These are phyloP conservation scores for Phalacrocorax aristotelis DNA, from an alignment of 2,113 vertebrate genomes.

Conservation along the genomic window DNA sequence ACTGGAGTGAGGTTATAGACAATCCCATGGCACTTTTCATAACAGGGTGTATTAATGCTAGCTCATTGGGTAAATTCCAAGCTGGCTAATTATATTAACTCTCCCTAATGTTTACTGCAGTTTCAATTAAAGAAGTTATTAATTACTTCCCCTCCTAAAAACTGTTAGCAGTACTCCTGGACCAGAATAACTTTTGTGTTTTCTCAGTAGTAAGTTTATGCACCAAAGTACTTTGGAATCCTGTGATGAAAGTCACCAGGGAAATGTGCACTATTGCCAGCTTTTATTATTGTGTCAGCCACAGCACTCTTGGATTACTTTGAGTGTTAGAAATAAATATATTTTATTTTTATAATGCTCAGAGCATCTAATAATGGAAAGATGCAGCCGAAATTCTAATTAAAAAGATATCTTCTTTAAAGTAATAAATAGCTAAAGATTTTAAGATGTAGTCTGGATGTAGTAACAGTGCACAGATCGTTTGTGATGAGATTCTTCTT, in stretches of 20 bases:
- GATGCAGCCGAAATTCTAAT: background rate
- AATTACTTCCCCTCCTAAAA: constrained; percentile 29
- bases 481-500: background rate
- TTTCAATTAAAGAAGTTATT: constrained; percentile 59
- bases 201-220: background rate
- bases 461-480: background rate
- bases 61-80: constrained; percentile 22
- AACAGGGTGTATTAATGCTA: background rate
- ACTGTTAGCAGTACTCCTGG: background rate
- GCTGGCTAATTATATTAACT: constrained; percentile 24
- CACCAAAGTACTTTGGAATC: background rate
- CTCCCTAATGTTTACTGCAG: constrained; percentile 4
- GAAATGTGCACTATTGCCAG: background rate
- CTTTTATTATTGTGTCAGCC: background rate
- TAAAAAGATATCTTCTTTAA: background rate
- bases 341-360: background rate
- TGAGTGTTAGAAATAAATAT: background rate
- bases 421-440: background rate
- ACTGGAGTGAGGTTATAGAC: background rate
- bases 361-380: background rate
- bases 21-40: background rate
- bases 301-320: background rate
- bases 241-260: background rate
- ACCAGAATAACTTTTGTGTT: background rate
- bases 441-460: background rate